A percentile compares a stretch with the other conserved stretches of the same genome.
Conservation (phyloP, 2,113 vertebrate species). For the Nematolebias whitei region DNA sequence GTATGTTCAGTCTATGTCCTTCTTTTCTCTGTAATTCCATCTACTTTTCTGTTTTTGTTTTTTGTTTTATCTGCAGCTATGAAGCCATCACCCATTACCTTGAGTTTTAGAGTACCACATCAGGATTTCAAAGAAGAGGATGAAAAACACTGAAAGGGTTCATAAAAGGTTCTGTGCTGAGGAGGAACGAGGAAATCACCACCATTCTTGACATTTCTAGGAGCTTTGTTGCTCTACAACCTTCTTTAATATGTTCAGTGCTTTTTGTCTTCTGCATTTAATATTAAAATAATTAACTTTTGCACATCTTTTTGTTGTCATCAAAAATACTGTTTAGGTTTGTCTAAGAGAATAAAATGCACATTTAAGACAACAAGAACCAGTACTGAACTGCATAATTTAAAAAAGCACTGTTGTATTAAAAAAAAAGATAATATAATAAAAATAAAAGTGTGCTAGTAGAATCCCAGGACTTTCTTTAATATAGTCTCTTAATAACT, state of each 20-base stretch:
- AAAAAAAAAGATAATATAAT: too few relatives aligned
- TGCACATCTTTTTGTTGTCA: not conserved
- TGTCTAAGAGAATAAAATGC: too few relatives aligned
- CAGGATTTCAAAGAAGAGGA: conserved; percentile 39
- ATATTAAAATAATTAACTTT: not conserved
- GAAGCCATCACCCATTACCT: conserved; percentile 35
- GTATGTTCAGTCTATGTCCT: not conserved
- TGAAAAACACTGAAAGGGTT: conserved; percentile 33
- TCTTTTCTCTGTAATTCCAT: not conserved
- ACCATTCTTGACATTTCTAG: not conserved
- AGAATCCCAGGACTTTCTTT: too few relatives aligned
- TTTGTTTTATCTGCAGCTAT: not conserved
- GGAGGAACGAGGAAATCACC: not conserved
- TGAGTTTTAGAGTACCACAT: conserved; percentile 15
- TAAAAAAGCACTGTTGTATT: too few relatives aligned
- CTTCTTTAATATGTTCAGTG: not conserved
- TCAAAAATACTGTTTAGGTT: too few relatives aligned
- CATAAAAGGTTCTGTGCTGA: conserved; percentile 29
- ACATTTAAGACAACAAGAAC: too few relatives aligned
- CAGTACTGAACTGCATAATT: too few relatives aligned
- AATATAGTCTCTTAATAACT: too few relatives aligned
- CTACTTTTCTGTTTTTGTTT: too few relatives aligned
- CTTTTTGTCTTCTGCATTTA: not conserved
- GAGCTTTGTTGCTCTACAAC: not conserved
- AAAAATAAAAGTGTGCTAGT: too few relatives aligned